phyloP scores from a whole-genome alignment of 1,140 invertebrate species.

The Armadillidium nasatum region DNA sequence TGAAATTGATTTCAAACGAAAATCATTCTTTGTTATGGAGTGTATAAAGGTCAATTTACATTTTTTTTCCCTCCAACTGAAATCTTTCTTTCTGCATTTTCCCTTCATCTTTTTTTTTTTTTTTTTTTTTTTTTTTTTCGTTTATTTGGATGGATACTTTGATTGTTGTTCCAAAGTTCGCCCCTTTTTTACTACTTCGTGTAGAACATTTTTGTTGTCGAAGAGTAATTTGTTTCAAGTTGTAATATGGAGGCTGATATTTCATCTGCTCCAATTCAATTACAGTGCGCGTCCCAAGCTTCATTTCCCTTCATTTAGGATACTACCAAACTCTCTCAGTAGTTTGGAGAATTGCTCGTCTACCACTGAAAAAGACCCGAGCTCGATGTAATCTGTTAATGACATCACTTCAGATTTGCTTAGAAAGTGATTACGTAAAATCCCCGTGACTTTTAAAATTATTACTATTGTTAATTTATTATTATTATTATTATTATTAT shows the following conservation, averaged over 20 bases:
- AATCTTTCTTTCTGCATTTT: too few relatives aligned
- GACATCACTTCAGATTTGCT: not conserved
- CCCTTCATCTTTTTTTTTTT: not conserved
- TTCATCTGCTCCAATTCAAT: not conserved
- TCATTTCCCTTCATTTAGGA: not conserved
- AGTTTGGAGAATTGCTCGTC: not conserved
- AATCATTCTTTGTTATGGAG: not conserved
- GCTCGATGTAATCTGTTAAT: not conserved
- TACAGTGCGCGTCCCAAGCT: not conserved
- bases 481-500: not conserved
- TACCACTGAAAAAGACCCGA: not conserved
- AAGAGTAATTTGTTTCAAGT: slow-evolving; percentile 8
- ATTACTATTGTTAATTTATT: not conserved
- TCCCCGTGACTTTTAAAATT: not conserved
- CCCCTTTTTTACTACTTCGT: not conserved
- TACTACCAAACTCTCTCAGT: not conserved
- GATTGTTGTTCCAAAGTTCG: not conserved
- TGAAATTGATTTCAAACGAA: too few relatives aligned
- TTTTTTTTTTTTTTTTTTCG: too few relatives aligned
- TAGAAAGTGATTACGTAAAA: not conserved
- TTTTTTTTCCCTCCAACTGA: too few relatives aligned
- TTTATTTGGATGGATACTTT: not conserved
- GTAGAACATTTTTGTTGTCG: not conserved
- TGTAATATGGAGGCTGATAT: slow-evolving; percentile 8
- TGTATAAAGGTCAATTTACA: slow-evolving; percentile 3